phyloP scores from a whole-genome alignment of 2,888 invertebrate genomes.

The Brachyptera putata region DNA sequence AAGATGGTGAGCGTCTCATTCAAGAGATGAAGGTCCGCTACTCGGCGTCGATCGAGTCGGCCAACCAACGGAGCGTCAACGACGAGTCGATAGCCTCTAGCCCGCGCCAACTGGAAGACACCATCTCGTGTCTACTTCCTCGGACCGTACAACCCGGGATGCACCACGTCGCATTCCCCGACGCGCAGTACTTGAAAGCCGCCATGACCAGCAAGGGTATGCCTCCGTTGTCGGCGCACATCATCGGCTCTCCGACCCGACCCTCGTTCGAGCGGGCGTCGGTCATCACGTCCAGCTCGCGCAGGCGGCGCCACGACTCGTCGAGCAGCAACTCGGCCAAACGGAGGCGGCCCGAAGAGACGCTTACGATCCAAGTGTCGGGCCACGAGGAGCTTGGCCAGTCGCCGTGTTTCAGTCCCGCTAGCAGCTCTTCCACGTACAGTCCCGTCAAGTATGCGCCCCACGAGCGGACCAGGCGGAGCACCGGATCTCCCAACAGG shows the following conservation, averaged over 20 bases:
- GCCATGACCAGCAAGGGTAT: slow-evolving; percentile 41
- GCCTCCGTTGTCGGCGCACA: slow-evolving; percentile 42
- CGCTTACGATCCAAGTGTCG: background rate
- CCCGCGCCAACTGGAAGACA: slow-evolving; percentile 64
- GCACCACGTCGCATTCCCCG: slow-evolving; percentile 34
- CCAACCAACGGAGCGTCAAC: background rate
- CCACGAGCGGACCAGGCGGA: background rate
- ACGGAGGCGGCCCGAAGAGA: background rate
- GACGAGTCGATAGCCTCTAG: slow-evolving; percentile 47
- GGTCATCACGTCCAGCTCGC: slow-evolving; percentile 23
- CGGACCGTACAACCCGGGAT: slow-evolving; percentile 45
- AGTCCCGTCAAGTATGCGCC: background rate
- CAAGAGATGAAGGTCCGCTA: slow-evolving; percentile 76
- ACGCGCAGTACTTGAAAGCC: slow-evolving; percentile 42
- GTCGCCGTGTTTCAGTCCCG: background rate
- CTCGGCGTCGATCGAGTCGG: slow-evolving; percentile 44
- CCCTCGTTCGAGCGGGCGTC: background rate
- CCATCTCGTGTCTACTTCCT: slow-evolving; percentile 64
- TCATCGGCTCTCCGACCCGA: slow-evolving; percentile 19
- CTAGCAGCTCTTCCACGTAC: background rate
- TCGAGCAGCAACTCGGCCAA: slow-evolving; percentile 27
- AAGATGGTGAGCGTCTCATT: slow-evolving; percentile 68
- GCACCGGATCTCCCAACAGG: background rate
- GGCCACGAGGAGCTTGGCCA: background rate
- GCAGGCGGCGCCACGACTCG: slow-evolving; percentile 34